Evolutionary conservation across 2,113 vertebrate genomes (phyloP), one percentile per base, ranked within the genome.

Genomic region (Gambusia affinis): DNA sequence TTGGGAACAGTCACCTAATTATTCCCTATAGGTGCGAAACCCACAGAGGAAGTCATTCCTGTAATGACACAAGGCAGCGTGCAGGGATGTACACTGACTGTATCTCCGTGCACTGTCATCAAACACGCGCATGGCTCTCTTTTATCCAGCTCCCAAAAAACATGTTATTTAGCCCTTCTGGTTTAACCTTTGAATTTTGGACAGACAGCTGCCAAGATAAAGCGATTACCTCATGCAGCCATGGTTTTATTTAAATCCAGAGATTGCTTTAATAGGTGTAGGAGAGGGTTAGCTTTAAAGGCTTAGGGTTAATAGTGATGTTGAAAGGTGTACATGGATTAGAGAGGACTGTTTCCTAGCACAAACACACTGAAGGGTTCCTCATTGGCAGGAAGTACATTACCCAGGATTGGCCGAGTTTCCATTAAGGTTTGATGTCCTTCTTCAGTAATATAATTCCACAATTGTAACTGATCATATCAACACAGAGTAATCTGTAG

Each of bases 181-280:
- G 51, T 72, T 60, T 77, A 75, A 29, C 67, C 80, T 67, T 67
- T 69, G 28, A 79, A 29, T 85, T 74, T 72, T 47, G 79, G 78
- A 64, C 44, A 77, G 81, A 82, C 75, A 85, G 76, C 84, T 83
- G 81, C 70, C 64, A 73, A 42, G 74, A 80, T 90, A 90, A 89
- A 83, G 81, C 85, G 88, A 89, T 92, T 84, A 84, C 75, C 72
- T 68, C 64, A 82, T 57, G 7, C 29, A 37, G 70, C 70, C 60
- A 22, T 24, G 82, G 76, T 75, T 85, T 79, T 69, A 72, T 85
- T 70, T 78, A 88, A 92, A 90, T 81, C 83, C 85, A 74, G 80
- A 87, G 88, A 90, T 89, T 54, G 84, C 74, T 91, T 89, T 93
- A 90, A 92, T 90, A 84, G 86, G 82, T 83, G 82, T 65, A 75